Conservation (phyloP, 2,113 vertebrate genomes). For the Galeopterus variegatus region DNA sequence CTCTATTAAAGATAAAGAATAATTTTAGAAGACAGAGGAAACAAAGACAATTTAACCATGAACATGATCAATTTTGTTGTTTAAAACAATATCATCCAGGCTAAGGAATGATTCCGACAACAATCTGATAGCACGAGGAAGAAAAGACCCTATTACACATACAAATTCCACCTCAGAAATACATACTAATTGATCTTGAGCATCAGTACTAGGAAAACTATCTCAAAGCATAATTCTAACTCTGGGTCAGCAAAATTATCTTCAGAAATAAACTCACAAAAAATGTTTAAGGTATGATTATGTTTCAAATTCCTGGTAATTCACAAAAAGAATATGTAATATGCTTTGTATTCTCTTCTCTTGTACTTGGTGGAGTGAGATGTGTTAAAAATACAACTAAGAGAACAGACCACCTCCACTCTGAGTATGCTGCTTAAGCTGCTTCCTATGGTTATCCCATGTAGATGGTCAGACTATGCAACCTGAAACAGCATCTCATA, state of each 20-base stretch:
- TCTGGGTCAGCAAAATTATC: neutral
- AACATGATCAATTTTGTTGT: neutral
- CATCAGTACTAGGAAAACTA: neutral
- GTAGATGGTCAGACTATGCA: neutral
- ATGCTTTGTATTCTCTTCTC: neutral
- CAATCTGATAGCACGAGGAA: neutral
- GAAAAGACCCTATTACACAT: neutral
- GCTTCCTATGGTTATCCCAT: neutral
- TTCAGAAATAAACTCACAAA: slow-evolving; percentile 9
- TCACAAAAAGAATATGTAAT: neutral
- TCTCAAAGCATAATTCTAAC: slow-evolving; percentile 7
- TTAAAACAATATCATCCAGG: slow-evolving; percentile 11
- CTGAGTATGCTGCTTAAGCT: neutral
- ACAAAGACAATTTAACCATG: neutral
- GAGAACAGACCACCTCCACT: neutral
- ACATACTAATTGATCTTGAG: neutral
- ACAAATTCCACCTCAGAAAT: slow-evolving; percentile 39
- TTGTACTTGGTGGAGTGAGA: neutral
- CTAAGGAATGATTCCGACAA: neutral
- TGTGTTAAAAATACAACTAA: neutral
- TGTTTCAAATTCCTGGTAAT: slow-evolving; percentile 12
- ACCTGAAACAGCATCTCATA: neutral
- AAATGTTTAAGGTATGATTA: neutral
- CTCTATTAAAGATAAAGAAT: neutral
- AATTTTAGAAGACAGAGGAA: neutral